phyloP scores from a whole-genome alignment of 2,113 vertebrate species.

The Centrocercus urophasianus region DNA sequence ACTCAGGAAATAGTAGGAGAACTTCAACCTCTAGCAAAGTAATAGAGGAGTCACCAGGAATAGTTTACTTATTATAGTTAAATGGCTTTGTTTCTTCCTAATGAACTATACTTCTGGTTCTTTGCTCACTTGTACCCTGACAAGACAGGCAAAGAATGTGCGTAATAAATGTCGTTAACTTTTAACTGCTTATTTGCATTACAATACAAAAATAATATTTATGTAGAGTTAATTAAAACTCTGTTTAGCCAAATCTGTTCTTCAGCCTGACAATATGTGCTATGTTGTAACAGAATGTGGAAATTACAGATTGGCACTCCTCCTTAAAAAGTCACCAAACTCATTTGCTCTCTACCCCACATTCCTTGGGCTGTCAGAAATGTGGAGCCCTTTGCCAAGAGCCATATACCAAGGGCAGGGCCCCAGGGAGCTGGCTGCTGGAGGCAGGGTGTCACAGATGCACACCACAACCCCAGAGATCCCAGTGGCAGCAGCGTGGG shows the following conservation, averaged over 20 bases:
- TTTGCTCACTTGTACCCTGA: not conserved
- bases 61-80: not conserved
- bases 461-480: not conserved
- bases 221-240: not conserved
- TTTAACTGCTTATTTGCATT: not conserved
- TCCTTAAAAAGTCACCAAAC: not conserved
- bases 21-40: not conserved
- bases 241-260: not conserved
- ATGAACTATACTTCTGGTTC: not conserved
- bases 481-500: fast-evolving
- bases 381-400: conserved; percentile 7
- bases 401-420: not conserved
- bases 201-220: not conserved
- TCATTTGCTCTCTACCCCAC: not conserved
- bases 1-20: not conserved
- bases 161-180: not conserved
- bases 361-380: not conserved
- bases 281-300: not conserved
- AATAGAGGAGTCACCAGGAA: not conserved
- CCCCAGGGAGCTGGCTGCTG: not conserved
- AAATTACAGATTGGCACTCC: not conserved
- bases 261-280: not conserved
- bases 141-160: conserved; percentile 4
- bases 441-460: conserved; percentile 10
- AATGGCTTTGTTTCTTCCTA: conserved; percentile 4